phyloP scores from a whole-genome alignment of 1,140 invertebrate genomes.

The Drosophila auraria region DNA sequence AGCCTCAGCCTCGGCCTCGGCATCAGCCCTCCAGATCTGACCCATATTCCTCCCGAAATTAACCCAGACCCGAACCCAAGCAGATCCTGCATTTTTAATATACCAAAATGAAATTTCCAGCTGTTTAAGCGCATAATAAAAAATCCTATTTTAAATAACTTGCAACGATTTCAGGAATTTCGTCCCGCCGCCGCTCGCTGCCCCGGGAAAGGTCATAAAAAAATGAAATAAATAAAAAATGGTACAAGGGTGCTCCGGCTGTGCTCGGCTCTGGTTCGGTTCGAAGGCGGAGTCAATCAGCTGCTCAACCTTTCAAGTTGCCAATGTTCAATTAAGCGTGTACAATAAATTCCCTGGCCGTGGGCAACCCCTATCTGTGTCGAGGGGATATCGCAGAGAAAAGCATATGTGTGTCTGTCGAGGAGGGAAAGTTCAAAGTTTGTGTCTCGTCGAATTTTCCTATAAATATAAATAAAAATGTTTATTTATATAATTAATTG shows the following conservation, averaged over 20 bases:
- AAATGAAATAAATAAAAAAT: conserved; percentile 54
- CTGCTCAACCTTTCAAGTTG: conserved; percentile 72
- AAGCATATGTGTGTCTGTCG: conserved; percentile 58
- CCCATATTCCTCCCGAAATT: conserved; percentile 29
- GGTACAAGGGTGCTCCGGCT: conserved; percentile 19
- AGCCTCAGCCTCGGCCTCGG: conserved; percentile 14
- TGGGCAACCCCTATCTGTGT: conserved; percentile 44
- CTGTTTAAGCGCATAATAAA: conserved; percentile 72
- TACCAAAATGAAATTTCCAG: conserved; percentile 67
- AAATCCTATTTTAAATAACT: conserved; percentile 74
- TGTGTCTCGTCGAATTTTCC: conserved; percentile 38
- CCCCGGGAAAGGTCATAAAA: conserved; percentile 62
- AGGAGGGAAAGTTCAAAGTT: conserved; percentile 73
- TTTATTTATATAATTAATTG: conserved; percentile 83
- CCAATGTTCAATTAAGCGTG: conserved; percentile 81
- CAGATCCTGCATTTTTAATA: conserved; percentile 69
- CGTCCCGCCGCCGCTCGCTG: neutral
- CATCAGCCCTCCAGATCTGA: conserved; percentile 19
- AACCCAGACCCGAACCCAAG: conserved; percentile 22
- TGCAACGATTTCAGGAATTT: conserved; percentile 51
- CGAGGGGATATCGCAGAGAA: neutral
- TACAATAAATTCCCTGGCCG: conserved; percentile 68
- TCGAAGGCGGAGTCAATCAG: conserved; percentile 72
- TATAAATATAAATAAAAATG: conserved; percentile 53
- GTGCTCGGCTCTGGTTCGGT: neutral